Base-by-base conservation (phyloP, 2,113 vertebrate species). In the Microcebus tavaratra region DNA sequence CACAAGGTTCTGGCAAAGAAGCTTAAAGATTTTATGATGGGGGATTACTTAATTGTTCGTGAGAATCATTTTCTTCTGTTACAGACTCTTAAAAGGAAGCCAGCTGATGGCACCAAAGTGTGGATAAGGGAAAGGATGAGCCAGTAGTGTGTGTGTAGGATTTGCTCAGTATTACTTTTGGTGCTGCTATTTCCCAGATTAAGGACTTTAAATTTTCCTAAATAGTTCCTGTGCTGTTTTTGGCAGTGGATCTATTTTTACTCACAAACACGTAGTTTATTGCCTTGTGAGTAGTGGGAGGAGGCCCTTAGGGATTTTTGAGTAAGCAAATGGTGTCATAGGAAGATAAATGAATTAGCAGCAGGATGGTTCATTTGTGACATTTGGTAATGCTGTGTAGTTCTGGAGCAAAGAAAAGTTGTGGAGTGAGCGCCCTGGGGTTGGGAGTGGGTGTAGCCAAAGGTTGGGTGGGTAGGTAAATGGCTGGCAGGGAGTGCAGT, bases 241-340 rank as follows among this genome's bases (percentile, higher is more conserved):
- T 97, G 91, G 76, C 53, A 85, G 36, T 39, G 5, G 48, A 25
- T 96, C 96, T 98, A 95, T 97, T 98, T 97, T 96, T 97, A 95
- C 65, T 95, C 78, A 48, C 53, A 78, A 53, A 97, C 55, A 57
- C 95, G 59, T 73, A 87, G 92, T 93, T 95, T 94, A 90, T 96
- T 96, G 92, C 96, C 94, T 96, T 95, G 53, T 70, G 90, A 96
- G 95, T 96, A 86, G 94, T 93, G 86, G 94, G 50, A 50, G 50
- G 50, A 50, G 50, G 12, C 50, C 50, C 27, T 36, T 67, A n/a
- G 87, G 85, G 94, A 87, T 36, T 96, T 95, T 75, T 96, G 90
- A 90, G 90, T 97, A 94, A 97, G 75, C 25, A 1, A 61, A 25
- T 86, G 36, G 75, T 96, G 94, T 93, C 94, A 83, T 31, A 86